phyloP scores from a whole-genome alignment of 37 sponge, comb jelly and placozoan genomes.

The Agelas oroides region DNA sequence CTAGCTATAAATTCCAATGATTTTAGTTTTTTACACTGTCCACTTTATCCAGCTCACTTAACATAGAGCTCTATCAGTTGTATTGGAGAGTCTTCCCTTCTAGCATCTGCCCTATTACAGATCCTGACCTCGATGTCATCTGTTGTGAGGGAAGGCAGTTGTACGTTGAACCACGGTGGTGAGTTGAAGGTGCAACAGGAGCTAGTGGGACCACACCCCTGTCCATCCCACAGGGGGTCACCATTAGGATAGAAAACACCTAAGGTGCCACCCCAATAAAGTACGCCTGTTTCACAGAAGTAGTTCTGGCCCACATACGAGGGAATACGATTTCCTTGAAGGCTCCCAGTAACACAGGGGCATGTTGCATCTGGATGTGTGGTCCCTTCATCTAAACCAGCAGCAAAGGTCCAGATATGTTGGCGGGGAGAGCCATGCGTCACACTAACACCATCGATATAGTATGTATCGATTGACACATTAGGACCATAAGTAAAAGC shows the following conservation, averaged over 20 bases:
- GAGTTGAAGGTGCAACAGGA: background rate
- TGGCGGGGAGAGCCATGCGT: background rate
- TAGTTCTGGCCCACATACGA: conserved; percentile 26
- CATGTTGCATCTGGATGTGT: background rate
- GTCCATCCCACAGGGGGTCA: conserved; percentile 43
- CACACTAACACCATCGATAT: conserved; percentile 16
- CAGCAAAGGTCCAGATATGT: conserved; percentile 24
- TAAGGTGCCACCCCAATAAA: background rate
- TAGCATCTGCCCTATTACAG: background rate
- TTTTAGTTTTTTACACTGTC: too few species aligned
- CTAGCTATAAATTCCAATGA: too few species aligned
- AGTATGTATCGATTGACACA: background rate
- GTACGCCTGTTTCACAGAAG: conserved; percentile 27
- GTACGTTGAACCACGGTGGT: conserved; percentile 42
- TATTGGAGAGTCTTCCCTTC: background rate
- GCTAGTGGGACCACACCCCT: background rate
- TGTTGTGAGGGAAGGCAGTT: background rate
- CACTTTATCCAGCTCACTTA: too few species aligned
- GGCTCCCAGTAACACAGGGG: background rate
- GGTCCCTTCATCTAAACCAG: background rate
- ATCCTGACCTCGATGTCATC: conserved; percentile 28
- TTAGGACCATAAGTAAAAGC: background rate
- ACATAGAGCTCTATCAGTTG: too few species aligned
- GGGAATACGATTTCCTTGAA: background rate
- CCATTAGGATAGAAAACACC: background rate